Evolutionary conservation across 2,113 vertebrate species (phyloP), one percentile per base, ranked within the genome.

Genomic region (Salminus brasiliensis): DNA sequence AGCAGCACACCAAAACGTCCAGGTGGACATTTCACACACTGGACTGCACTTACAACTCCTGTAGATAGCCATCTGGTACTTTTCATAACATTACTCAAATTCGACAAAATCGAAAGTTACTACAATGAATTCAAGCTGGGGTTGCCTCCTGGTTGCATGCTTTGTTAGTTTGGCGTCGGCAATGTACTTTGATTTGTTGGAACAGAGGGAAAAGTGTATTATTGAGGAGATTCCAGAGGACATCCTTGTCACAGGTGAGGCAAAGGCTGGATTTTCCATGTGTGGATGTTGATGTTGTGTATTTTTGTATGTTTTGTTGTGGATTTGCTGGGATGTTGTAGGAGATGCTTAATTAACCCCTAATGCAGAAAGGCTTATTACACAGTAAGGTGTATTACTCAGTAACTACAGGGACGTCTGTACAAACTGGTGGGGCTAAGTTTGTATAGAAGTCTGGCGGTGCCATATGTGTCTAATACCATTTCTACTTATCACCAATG

Each of bases 171-270:
- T 93, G 80, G 90, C 93, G 16, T 34, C 87, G 0, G 92, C 92
- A 29, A 95, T 98, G 87, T 97, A 93, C 86, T 97, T 97, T 88
- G 94, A 97, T n/a, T 84, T 84, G 0, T 95, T 89, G n/a, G 95
- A 96, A 81, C 90, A 89, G 88, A 94, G 95, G 85, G 94, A 96
- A 84, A 97, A 94, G 87, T 98, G 96, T 79, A 91, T 98, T 71
- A 96, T 97, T 0, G 94, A 98, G 85, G 96, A 99, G 4, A 70
- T 97, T 87, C 96, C 96, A 23, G 89, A 90, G 0, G 95, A 95
- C 86, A 95, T 89, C 0, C 70, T 95, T 85, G 89, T 97, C 53
- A 92, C 93, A 62, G 96, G 97, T 97, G 88, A 88, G 95, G 7
- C 59, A 55, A 47, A 18, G 2, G n/a, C n/a, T n/a, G n/a, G n/a